Base-by-base conservation (phyloP, 2,113 vertebrate genomes). In the Corythoichthys intestinalis region DNA sequence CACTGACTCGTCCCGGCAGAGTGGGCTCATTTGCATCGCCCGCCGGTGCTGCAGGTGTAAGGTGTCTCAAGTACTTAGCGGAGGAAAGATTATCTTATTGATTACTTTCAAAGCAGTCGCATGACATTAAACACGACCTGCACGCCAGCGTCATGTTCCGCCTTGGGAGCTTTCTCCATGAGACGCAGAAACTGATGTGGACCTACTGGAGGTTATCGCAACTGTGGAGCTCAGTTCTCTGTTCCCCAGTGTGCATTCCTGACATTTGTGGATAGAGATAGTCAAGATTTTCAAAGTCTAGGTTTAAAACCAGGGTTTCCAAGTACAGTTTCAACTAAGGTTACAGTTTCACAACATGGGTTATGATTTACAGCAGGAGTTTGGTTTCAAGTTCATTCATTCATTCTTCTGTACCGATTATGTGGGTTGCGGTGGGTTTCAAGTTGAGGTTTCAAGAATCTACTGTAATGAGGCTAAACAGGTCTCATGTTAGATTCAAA, bases 171-270 rank as follows among this genome's bases (percentile, higher is more conserved):
- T 57, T 63, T 71, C 74, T 83, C 78, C 75, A 77, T 78, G 76
- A 81, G 74, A 80, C 69, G 73, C 78, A 80, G 79, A 82, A 79
- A 87, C 80, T 74, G 81, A 79, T 67, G 66, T 71, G 15, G 39
- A 59, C 14, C 67, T 68, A 59, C 69, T 73, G 71, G 66, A 84
- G 84, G 82, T 85, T 44, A 44, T 44, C 41, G 41, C 41, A 7
- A 44, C 41, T 5, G 41, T 44, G 41, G 41, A 44, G 41, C 41
- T 44, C 79, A 81, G 70, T 11, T 5, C 48, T 65, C 37, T 61
- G 69, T 65, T 77, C 58, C 76, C 68, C 50, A 41, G 64, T 73
- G 65, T 62, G 65, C 41, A 44, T 44, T 44, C 41, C 9, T 44
- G 41, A 44, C 41, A 44, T 44, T 44, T 8, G 9, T 44, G 41